Conservation (phyloP, 2,888 invertebrate genomes). For the Achlya flavicornis region DNA sequence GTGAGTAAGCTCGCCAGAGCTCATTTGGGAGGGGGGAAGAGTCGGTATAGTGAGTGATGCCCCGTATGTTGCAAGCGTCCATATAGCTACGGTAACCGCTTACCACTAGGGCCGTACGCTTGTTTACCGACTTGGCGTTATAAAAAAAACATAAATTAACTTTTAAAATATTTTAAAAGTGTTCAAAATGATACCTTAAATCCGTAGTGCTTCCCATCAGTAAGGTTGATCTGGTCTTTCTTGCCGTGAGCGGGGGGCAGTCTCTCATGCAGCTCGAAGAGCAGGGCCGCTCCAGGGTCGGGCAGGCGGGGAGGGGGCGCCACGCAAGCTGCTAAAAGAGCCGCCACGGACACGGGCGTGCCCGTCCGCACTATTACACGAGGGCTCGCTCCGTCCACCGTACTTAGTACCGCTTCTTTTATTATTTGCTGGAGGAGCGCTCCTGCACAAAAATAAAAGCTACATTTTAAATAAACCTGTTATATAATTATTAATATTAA, state of each 20-base stretch:
- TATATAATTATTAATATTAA: background rate
- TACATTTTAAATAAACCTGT: too few relatives aligned
- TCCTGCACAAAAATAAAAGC: conserved; percentile 53
- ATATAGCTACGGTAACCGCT: too few relatives aligned
- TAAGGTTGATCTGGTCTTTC: conserved; percentile 59
- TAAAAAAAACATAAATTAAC: too few relatives aligned
- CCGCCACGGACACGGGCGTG: conserved; percentile 86
- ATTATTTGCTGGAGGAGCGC: conserved; percentile 82
- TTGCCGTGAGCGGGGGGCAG: conserved; percentile 55
- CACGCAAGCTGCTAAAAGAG: conserved; percentile 82
- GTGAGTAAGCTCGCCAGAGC: too few relatives aligned
- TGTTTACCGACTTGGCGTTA: too few relatives aligned
- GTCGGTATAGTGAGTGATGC: too few relatives aligned
- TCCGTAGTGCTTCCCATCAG: conserved; percentile 73
- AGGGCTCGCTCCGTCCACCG: conserved; percentile 41
- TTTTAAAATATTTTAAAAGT: too few relatives aligned
- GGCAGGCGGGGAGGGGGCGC: conserved; percentile 84
- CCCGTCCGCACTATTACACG: conserved; percentile 83
- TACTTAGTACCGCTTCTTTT: conserved; percentile 72
- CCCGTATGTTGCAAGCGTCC: too few relatives aligned
- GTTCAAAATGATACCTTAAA: conserved; percentile 58
- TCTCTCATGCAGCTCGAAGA: conserved; percentile 82
- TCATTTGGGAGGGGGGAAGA: too few relatives aligned
- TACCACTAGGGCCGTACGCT: too few relatives aligned
- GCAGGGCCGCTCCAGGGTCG: conserved; percentile 82